These are phyloP conservation scores for Tupiocoris notatus DNA, from an alignment of 2,888 invertebrate genomes.

Conservation along the genomic window DNA sequence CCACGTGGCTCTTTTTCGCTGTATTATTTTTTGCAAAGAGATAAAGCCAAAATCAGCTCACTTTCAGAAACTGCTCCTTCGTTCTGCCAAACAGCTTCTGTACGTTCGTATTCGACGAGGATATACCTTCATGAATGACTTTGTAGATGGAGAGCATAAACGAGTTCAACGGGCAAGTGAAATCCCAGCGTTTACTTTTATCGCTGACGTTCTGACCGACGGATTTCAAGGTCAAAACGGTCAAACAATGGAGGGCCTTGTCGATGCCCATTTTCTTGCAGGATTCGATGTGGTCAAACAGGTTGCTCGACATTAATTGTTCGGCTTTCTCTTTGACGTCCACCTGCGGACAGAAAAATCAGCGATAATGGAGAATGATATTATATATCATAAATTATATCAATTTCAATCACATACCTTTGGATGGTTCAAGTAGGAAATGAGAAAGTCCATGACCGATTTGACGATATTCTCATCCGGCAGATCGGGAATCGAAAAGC, in stretches of 20 bases:
- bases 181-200: conserved; percentile 32
- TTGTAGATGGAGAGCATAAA: conserved; percentile 43
- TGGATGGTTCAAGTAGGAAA: conserved; percentile 39
- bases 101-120: conserved; percentile 16
- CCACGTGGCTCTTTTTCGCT: too few relatives aligned
- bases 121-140: conserved; percentile 42
- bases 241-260: conserved; percentile 37
- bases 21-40: too few relatives aligned
- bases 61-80: conserved; percentile 21
- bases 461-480: conserved; percentile 29
- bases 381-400: neutral
- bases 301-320: neutral
- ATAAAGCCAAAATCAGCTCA: too few relatives aligned
- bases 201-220: conserved; percentile 1
- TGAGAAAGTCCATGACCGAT: conserved; percentile 38
- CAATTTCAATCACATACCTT: conserved; percentile 24
- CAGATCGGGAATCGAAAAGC: conserved; percentile 29
- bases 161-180: conserved; percentile 21
- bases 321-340: conserved; percentile 4
- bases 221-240: conserved; percentile 28
- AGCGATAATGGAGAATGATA: neutral
- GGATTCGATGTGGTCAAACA: conserved; percentile 1
- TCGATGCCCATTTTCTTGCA: conserved; percentile 35
- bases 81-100: conserved; percentile 29
- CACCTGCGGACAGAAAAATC: too few relatives aligned